These are phyloP conservation scores for Amblyraja radiata DNA, from an alignment of 2,797 vertebrate species.

Conservation along the genomic window DNA sequence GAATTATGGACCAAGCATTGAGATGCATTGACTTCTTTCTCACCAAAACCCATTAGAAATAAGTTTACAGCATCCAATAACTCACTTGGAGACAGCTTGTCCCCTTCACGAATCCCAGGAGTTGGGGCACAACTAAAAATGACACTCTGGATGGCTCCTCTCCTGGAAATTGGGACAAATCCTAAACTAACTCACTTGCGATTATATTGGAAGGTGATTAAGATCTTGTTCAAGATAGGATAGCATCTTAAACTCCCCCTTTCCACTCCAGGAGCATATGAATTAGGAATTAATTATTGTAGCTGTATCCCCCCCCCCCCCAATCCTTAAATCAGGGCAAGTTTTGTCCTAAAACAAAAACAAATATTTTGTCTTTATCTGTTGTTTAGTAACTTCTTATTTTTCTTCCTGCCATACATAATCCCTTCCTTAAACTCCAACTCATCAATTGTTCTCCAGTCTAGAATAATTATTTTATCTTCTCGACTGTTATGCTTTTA, in stretches of 20 bases:
- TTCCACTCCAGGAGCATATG: neutral
- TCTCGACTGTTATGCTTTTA: neutral
- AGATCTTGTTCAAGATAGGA: neutral
- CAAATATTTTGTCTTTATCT: neutral
- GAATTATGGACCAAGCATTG: neutral
- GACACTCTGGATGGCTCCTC: neutral
- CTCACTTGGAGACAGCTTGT: neutral
- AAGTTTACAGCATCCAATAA: neutral
- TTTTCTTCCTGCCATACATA: neutral
- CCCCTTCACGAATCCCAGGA: neutral
- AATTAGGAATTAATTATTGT: neutral
- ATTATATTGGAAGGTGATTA: neutral
- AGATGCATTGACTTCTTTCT: no score
- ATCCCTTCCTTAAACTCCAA: neutral
- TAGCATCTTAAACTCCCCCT: neutral
- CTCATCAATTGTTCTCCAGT: no score
- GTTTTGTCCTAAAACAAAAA: neutral
- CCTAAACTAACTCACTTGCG: neutral
- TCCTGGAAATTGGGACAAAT: neutral
- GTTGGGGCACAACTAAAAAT: neutral
- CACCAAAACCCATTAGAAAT: no score
- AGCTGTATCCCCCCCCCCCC: neutral
- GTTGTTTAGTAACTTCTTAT: neutral
- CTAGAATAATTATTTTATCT: neutral
- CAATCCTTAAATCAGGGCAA: neutral